Evolutionary conservation across 2,797 vertebrate species (phyloP), one percentile per base, ranked within the genome.

Genomic region (Ptychobarbus kaznakovi): DNA sequence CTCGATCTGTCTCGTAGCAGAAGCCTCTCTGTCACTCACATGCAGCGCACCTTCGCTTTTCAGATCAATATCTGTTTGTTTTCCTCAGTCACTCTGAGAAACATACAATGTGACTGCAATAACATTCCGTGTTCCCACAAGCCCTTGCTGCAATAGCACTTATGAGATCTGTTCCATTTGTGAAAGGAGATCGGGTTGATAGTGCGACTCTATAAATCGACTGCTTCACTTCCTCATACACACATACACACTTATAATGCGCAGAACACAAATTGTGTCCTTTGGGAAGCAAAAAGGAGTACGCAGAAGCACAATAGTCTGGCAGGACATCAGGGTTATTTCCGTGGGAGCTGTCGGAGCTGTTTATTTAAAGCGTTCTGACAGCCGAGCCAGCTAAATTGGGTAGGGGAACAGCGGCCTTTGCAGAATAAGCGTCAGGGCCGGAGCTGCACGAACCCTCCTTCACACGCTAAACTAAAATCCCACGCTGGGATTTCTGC

Each of bases 361-460:
- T 87, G 83, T 87, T 88, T 82, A 87, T 88, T 86, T 84, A 87
- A 87, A 88, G 84, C 78, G 13, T 77, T 76, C 74, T 87, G 76
- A 89, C 81, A 89, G 78, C 66, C 73, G 44, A 66, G 65, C 80
- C 42, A 65, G 72, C 75, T 88, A 89, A 88, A 88, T 86, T 88
- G 87, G 51, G 82, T 68, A 35, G 84, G 40, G 32, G 56, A 89
- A 83, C 86, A 77, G 74, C 69, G 38, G 80, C 75, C 72, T 70
- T 82, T 66, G 82, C 73, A 72, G 69, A 82, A 58, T 84, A 83
- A 89, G 75, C 63, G 4, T 28, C n/a, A 66, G 79, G 74, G 46
- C 85, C 65, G 11, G 63, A 49, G 56, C 85, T 51, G 84, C 68
- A 56, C 25, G 53, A 76, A 82, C 73, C 44, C 46, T 42, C 38